Evolutionary conservation across 2,113 vertebrate genomes (phyloP), one percentile per base, ranked within the genome.

Genomic region (Ageneiosus marmoratus): DNA sequence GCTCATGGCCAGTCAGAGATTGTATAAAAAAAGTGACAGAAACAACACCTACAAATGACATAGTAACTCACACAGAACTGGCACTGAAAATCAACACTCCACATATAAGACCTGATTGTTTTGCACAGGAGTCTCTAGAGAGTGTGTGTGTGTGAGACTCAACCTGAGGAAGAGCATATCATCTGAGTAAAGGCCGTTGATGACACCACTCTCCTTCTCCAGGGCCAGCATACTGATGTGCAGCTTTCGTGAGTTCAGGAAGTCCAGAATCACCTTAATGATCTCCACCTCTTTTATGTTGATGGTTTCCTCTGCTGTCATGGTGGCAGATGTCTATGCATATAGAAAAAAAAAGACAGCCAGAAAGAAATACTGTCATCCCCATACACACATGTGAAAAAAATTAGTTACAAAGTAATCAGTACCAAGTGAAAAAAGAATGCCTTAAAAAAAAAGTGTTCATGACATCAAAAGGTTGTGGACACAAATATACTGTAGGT

Each of bases 101-200:
- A 16, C 24, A 69, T 69, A 69, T 24, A 69, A 69, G 18, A 69
- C 3, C 22, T 69, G 22, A 24, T 41, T 41, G 37, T n/a, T n/a
- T n/a, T n/a, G n/a, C n/a, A n/a, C 62, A 65, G 29, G 29, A 0
- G 1, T 65, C 62, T 65, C 29, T 29, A 65, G 22, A 41, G 41
- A 37, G 73, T 65, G 70, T 58, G 73, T 80, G 62, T 65, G 22
- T 55, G 34, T 69, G 77, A 75, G 8, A 7, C 48, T 83, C 79
- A 86, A 99, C 98, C 98, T 97, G 85, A 99, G 93, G 86, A 99
- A 99, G 81, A 99, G 97, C 98, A 99, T 99, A 89, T 99, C 98
- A 80, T 99, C 98, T 44, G 98, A 99, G 91, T 97, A 99, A 11
- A 99, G 95, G 46, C 98, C 98, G 73, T 99, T 99, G 82, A 99